Evolutionary conservation across 2,797 vertebrate genomes (phyloP).

Genomic region (Megaceryle alcyon): DNA sequence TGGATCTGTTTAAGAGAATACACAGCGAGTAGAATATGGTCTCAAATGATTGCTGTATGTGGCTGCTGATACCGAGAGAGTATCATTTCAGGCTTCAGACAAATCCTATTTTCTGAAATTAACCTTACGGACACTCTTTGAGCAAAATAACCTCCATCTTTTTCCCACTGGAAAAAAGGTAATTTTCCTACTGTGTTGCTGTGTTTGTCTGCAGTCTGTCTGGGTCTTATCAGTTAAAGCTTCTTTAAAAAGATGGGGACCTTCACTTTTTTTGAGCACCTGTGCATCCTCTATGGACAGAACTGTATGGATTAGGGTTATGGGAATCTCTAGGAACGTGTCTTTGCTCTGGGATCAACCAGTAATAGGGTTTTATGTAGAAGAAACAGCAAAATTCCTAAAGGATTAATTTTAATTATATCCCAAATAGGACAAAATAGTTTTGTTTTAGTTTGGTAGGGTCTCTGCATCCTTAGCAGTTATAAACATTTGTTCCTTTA

Average conservation of each 20-base stretch:
- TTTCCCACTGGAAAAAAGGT: conserved; percentile 13
- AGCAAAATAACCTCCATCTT: conserved; percentile 26
- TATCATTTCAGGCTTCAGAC: background rate
- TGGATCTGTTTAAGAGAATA: background rate
- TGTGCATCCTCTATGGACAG: conserved; percentile 55
- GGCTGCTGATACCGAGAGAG: background rate
- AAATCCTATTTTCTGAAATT: conserved; percentile 29
- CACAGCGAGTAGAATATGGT: background rate
- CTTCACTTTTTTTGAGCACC: conserved; percentile 56
- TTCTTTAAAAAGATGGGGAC: conserved; percentile 37
- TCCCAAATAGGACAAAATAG: conserved; percentile 3
- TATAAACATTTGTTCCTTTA: conserved; percentile 35
- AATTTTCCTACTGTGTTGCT: background rate
- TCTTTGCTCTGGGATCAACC: conserved; percentile 66
- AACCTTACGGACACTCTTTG: conserved; percentile 5
- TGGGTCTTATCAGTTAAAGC: conserved; percentile 63
- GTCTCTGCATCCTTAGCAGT: conserved; percentile 38
- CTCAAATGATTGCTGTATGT: background rate
- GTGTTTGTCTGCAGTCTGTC: background rate
- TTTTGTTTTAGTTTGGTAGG: conserved; percentile 55
- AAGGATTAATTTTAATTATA: conserved; percentile 65
- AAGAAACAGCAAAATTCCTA: conserved; percentile 18
- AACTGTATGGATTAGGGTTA: conserved; percentile 60
- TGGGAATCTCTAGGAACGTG: conserved; percentile 18
- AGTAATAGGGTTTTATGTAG: conserved; percentile 65